These are phyloP conservation scores for Amblyornis subalaris DNA, from an alignment of 2,113 vertebrate genomes.

Conservation along the genomic window DNA sequence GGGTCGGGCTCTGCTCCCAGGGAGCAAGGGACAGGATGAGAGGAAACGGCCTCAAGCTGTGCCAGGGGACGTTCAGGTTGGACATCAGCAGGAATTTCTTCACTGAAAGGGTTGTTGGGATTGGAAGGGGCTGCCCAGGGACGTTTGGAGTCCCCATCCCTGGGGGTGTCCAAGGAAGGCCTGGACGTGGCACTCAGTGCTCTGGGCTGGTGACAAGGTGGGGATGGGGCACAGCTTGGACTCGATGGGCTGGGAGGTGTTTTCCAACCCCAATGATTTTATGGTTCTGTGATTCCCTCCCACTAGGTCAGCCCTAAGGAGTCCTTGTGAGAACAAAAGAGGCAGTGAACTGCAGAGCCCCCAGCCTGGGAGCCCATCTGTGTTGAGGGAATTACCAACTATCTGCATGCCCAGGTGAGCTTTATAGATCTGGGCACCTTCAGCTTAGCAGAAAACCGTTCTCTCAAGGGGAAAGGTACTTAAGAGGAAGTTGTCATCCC, in stretches of 20 bases:
- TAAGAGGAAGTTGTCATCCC: neutral
- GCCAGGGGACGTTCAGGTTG: rapidly evolving
- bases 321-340: neutral
- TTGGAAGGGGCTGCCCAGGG: neutral
- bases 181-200: neutral
- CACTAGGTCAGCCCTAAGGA: neutral
- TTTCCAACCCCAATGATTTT: neutral
- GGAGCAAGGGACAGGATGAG: neutral
- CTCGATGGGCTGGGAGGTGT: rapidly evolving
- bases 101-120: neutral
- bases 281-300: neutral
- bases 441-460: neutral
- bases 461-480: neutral
- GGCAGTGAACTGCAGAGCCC: neutral
- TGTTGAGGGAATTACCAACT: neutral
- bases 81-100: neutral
- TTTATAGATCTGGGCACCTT: neutral
- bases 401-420: neutral
- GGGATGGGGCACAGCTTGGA: rapidly evolving
- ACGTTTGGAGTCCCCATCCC: neutral
- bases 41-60: neutral
- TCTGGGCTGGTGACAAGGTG: neutral
- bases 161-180: neutral
- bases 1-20: neutral
- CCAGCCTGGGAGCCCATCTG: neutral